Evolutionary conservation across 2,113 vertebrate genomes (phyloP), one percentile per base, ranked within the genome.

Genomic region (Hippocampus guttulatus): DNA sequence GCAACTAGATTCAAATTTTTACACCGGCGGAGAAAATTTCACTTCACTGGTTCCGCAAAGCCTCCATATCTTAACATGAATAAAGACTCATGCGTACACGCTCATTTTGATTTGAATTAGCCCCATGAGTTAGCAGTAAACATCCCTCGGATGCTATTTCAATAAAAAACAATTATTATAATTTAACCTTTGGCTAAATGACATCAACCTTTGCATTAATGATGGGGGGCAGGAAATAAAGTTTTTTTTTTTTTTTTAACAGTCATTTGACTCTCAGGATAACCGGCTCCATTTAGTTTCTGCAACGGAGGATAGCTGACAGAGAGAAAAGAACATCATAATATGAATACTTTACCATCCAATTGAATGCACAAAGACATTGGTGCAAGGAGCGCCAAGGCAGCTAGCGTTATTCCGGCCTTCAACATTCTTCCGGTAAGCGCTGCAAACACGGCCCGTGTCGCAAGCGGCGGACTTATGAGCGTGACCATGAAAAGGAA

Each of bases 381-480:
- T 51, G 74, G 60, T 62, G 88, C 67, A 49, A 90, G 52, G 62
- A 92, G 64, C 74, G 81, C 43, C 58, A 88, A 30, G 70, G 72
- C 75, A 23, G 67, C 80, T 43, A 79, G 69, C 51, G 78, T 82
- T 88, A 82, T 85, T 82, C 85, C 80, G 52, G 11, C 25, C 66
- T 52, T 68, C 73, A 68, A 62, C 86, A 86, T 89, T 77, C 66
- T 83, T 71, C 72, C 68, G 69, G 77, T 75, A 71, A 81, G 81
- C 74, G 69, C 49, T 18, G 74, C 65, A 80, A 79, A 77, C 81
- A 77, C 58, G 51, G 72, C 78, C 76, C 75, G 45, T 58, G 78
- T 74, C 81, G 85, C 80, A 78, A 81, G 84, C 80, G 70, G 67
- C 68, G 64, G 78, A 84, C 82, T 78, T 86, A 73, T 81, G 82